Base-by-base conservation (phyloP, 2,888 invertebrate genomes). In the Creontiades dilutus region DNA sequence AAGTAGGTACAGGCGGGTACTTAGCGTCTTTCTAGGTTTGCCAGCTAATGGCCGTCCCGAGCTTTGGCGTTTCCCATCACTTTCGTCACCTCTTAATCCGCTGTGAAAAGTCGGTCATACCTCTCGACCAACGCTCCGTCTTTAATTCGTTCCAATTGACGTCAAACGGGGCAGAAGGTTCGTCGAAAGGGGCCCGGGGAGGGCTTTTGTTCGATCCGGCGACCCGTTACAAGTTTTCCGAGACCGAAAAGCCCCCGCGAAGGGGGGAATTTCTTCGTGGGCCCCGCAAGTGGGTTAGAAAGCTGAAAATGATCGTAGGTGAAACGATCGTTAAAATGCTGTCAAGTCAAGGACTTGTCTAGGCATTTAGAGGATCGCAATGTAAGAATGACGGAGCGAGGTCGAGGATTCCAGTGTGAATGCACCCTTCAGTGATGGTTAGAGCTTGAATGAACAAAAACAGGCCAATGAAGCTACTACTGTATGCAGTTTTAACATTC, bases 141-240 rank as follows among this genome's bases (percentile, higher is more conserved):
- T 86, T 86, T 86, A 86, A 86, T 86, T 86, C 86, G 86, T 86
- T 86, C 86, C 86, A 75, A 68, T 86, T 86, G 86, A 86, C 86
- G 86, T 52, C 46, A 48, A 82, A 52, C n/a, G 19, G 19, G 19
- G 52, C 48, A n/a, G 46, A 37, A 28, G 28, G 12, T 1, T 4
- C 16, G 28, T 19, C 37, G 78, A 19, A 28, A 46, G 46, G 48
- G 12, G 47, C 11, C 23, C 23, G 47, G 80, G 47, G 52, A n/a
- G 52, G 11, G 52, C 82, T 82, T 82, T 82, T 82, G 82, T 82
- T 82, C 82, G 82, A 68, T 82, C 27, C 47, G 23, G 3, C 82
- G 82, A 19, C 52, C 47, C 82, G 27, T 27, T 82, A n/a, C 52
- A 52, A 52, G 82, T 82, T 82, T 82, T 82, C 82, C 48, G 68